These are phyloP conservation scores for Pavo muticus DNA, from an alignment of 2,113 vertebrate genomes.

Conservation along the genomic window DNA sequence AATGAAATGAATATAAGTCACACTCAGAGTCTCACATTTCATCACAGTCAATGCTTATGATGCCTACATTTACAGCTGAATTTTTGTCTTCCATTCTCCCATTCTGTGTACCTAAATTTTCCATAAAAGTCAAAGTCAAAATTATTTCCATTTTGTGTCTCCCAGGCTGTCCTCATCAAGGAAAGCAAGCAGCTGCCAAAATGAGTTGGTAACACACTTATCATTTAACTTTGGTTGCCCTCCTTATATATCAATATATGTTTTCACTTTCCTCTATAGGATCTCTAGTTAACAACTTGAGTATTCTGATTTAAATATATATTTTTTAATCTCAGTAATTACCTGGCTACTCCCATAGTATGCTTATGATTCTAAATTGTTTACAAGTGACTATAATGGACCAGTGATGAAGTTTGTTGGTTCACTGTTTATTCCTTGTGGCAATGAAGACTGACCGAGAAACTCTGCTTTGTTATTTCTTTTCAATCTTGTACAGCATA, in stretches of 20 bases:
- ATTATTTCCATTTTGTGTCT: background rate
- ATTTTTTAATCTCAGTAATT: conserved; percentile 9
- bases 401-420: conserved; percentile 3
- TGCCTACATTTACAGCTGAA: background rate
- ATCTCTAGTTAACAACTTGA: background rate
- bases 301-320: background rate
- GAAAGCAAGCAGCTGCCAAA: background rate
- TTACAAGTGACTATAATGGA: conserved; percentile 6
- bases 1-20: background rate
- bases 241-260: background rate
- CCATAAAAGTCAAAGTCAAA: background rate
- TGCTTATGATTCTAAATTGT: conserved; percentile 11
- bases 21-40: accelerated
- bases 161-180: background rate
- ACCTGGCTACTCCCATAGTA: background rate
- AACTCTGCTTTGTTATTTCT: conserved; percentile 22
- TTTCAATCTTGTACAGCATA: conserved; percentile 28
- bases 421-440: conserved; percentile 24
- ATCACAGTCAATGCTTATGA: background rate
- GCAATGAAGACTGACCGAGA: background rate
- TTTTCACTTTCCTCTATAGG: background rate
- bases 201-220: background rate
- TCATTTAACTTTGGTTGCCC: background rate
- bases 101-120: background rate
- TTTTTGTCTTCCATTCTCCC: background rate